These are phyloP conservation scores for Cantharis flavilabris DNA, from an alignment of 2,888 invertebrate genomes.

Conservation along the genomic window DNA sequence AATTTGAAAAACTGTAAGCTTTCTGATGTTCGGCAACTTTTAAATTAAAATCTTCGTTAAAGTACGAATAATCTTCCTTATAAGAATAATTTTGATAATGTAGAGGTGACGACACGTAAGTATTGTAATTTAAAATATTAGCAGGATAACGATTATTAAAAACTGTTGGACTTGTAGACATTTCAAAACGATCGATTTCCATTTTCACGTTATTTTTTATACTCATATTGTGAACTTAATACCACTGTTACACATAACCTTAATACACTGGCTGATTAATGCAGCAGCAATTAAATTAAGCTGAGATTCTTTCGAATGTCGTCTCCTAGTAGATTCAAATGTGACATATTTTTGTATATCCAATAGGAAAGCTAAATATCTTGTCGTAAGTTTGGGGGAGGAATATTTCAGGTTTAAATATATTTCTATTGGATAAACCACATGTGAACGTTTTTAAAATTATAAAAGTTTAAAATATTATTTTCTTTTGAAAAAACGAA, in stretches of 20 bases:
- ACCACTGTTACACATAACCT: conserved; percentile 19
- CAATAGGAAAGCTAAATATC: conserved; percentile 35
- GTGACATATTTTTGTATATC: conserved; percentile 39
- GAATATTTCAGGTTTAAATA: conserved; percentile 15
- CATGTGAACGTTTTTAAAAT: neutral
- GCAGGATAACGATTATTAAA: conserved; percentile 16
- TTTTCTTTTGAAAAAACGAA: no score
- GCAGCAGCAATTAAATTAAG: conserved; percentile 38
- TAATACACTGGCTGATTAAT: conserved; percentile 30
- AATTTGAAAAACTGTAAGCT: neutral
- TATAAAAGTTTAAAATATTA: neutral
- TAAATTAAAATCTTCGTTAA: neutral
- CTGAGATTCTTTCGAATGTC: conserved; percentile 32
- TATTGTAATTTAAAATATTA: conserved; percentile 20
- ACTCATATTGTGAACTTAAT: conserved; percentile 31
- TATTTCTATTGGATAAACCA: conserved; percentile 29
- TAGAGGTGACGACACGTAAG: conserved; percentile 15
- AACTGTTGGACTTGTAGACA: conserved; percentile 25
- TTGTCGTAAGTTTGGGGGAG: conserved; percentile 15
- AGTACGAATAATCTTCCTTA: neutral
- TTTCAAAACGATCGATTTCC: conserved; percentile 35
- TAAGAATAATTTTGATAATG: neutral
- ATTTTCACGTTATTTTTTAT: conserved; percentile 38
- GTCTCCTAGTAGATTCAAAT: conserved; percentile 36
- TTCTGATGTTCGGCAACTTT: neutral